A percentile compares a stretch with the other conserved stretches of the same genome.
These are phyloP conservation scores for Drosophila villosipedis DNA, from an alignment of 2,888 invertebrate species.

Conservation along the genomic window DNA sequence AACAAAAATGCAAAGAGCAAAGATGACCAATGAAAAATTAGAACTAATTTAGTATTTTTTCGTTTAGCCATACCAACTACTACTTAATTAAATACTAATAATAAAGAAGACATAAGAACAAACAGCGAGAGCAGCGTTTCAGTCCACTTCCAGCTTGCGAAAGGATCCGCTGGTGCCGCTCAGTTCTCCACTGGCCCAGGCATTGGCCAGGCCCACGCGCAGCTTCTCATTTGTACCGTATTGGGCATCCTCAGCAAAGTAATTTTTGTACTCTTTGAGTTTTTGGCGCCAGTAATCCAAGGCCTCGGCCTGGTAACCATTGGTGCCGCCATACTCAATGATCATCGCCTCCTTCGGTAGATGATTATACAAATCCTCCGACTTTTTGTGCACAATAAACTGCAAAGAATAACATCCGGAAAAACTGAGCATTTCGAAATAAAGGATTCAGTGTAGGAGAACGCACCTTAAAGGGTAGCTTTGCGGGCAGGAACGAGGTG, in stretches of 20 bases:
- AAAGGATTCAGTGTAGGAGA: not conserved
- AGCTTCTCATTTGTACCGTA: constrained; percentile 76
- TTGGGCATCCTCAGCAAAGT: constrained; percentile 71
- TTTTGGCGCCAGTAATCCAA: constrained; percentile 68
- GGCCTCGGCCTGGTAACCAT: constrained; percentile 77
- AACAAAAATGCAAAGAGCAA: constrained; percentile 14
- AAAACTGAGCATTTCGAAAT: not conserved
- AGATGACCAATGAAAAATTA: constrained; percentile 56
- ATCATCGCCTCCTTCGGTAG: constrained; percentile 75
- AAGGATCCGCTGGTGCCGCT: constrained; percentile 78
- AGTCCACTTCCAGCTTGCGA: constrained; percentile 78
- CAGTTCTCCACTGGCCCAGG: constrained; percentile 63
- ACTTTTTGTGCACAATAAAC: constrained; percentile 79
- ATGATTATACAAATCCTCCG: constrained; percentile 77
- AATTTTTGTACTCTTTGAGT: constrained; percentile 62
- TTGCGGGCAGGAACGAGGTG: constrained; percentile 70
- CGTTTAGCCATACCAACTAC: constrained; percentile 50
- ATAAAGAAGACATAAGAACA: constrained; percentile 33
- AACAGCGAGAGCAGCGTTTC: constrained; percentile 7
- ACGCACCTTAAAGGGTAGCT: constrained; percentile 74
- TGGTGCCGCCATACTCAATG: constrained; percentile 79
- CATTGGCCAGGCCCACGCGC: constrained; percentile 62
- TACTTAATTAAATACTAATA: constrained; percentile 58
- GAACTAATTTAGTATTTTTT: constrained; percentile 57
- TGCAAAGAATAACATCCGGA: constrained; percentile 11